Evolutionary conservation across 2,888 invertebrate genomes (phyloP).

Genomic region (Machimus atricapillus): DNA sequence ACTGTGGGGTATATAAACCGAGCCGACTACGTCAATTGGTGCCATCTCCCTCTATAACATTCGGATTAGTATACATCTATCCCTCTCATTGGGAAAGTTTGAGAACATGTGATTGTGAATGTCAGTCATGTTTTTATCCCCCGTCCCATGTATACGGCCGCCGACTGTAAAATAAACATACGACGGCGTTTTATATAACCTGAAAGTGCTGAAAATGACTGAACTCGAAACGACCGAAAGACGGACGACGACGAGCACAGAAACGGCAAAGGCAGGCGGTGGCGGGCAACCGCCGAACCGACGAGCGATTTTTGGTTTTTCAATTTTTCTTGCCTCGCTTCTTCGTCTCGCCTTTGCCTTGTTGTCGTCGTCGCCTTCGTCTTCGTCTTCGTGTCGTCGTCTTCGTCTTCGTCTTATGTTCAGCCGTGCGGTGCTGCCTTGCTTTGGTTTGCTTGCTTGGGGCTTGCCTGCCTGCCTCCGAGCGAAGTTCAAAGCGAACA

Average conservation of each 20-base stretch:
- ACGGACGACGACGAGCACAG: background rate
- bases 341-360: background rate
- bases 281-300: background rate
- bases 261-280: background rate
- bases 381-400: background rate
- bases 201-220: slow-evolving; percentile 34
- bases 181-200: slow-evolving; percentile 19
- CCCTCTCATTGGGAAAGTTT: slow-evolving; percentile 17
- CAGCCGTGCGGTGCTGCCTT: background rate
- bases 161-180: slow-evolving; percentile 35
- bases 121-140: slow-evolving; percentile 34
- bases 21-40: slow-evolving; percentile 19
- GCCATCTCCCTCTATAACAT: background rate
- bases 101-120: slow-evolving; percentile 34
- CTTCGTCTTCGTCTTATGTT: background rate
- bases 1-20: slow-evolving; percentile 32
- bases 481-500: background rate
- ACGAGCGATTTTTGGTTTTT: background rate
- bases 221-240: slow-evolving; percentile 5
- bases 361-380: background rate
- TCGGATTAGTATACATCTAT: background rate
- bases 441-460: too few relatives aligned
- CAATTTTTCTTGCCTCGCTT: background rate
- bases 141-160: slow-evolving; percentile 27
- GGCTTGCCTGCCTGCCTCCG: background rate